Evolutionary conservation across 2,888 invertebrate species (phyloP).

Genomic region (Tuberolachnus salignus): DNA sequence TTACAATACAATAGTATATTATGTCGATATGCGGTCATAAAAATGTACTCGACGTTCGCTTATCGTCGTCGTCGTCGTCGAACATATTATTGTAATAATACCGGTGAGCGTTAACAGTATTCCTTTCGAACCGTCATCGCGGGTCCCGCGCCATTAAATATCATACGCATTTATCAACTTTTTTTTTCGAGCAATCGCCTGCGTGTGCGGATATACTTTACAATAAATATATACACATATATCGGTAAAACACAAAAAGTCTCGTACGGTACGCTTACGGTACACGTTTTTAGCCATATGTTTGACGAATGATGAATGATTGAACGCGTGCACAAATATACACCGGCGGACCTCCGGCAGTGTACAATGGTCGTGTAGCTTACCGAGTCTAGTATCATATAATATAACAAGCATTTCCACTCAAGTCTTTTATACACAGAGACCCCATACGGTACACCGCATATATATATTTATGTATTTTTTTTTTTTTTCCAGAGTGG

Average conservation of each 20-base stretch:
- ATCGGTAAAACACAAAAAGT: slow-evolving; percentile 27
- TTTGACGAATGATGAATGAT: slow-evolving; percentile 47
- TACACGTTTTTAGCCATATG: slow-evolving; percentile 4
- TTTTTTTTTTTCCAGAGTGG: no score
- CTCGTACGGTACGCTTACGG: background rate
- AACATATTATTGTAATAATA: no score
- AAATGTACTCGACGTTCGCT: no score
- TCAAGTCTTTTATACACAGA: slow-evolving; percentile 15
- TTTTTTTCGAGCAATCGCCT: background rate
- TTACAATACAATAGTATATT: no score
- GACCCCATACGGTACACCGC: no score
- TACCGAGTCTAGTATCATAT: background rate
- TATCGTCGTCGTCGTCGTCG: no score
- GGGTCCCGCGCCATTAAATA: no score
- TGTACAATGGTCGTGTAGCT: background rate
- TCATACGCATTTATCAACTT: background rate
- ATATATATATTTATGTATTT: no score
- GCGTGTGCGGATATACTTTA: background rate
- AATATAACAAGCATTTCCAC: slow-evolving; percentile 45
- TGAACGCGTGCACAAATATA: background rate
- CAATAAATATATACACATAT: background rate
- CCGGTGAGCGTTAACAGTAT: no score
- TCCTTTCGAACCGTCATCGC: no score
- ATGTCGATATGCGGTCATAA: no score
- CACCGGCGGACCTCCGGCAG: background rate